Conservation (phyloP, 2,888 invertebrate genomes). For the Scaptomyza flava region DNA sequence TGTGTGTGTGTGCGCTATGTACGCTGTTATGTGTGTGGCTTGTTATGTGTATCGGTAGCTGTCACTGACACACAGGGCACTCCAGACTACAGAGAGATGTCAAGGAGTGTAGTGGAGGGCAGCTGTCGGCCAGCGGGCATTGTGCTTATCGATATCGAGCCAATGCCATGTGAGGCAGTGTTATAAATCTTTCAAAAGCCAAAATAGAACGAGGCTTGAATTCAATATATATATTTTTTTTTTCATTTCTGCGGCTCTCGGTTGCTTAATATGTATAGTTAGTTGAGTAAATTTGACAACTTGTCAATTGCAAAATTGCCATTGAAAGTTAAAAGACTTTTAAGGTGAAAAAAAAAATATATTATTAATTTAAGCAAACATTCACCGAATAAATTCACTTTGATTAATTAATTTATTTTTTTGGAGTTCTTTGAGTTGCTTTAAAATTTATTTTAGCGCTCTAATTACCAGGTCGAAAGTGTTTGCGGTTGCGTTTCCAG, state of each 20-base stretch:
- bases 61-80: conserved; percentile 60
- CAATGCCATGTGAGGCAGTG: conserved; percentile 53
- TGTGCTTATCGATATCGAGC: conserved; percentile 74
- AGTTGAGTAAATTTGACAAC: conserved; percentile 29
- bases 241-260: conserved; percentile 16
- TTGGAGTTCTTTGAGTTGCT: conserved; percentile 8
- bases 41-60: conserved; percentile 55
- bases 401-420: neutral
- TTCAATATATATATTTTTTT: conserved; percentile 55
- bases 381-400: neutral
- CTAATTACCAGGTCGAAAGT: conserved; percentile 41
- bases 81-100: neutral
- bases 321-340: too few relatives aligned
- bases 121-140: conserved; percentile 42
- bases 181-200: conserved; percentile 74
- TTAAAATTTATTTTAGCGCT: conserved; percentile 1
- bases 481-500: conserved; percentile 17
- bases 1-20: conserved; percentile 12
- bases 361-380: too few relatives aligned
- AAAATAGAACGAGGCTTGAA: conserved; percentile 56
- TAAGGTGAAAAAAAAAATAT: too few relatives aligned
- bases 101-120: neutral
- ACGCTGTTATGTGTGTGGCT: conserved; percentile 15
- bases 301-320: conserved; percentile 67
- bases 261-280: conserved; percentile 52